Conservation (phyloP, 2,113 vertebrate species). For the Pontoporia blainvillei region DNA sequence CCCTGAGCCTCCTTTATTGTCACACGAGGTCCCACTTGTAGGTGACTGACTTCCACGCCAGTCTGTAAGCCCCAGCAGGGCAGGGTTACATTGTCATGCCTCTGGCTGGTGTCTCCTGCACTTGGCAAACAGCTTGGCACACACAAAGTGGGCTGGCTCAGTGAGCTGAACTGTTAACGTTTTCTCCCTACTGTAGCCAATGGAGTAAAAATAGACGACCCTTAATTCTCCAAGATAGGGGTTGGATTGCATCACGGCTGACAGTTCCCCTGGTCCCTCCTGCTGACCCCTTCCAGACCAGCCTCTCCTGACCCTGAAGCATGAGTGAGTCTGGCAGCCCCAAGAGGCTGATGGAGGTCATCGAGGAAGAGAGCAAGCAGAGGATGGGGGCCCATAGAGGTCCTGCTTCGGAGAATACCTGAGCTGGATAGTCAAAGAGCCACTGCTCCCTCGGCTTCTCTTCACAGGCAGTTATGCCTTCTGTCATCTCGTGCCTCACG, state of each 20-base stretch:
- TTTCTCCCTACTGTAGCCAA: background rate
- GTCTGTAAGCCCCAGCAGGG: background rate
- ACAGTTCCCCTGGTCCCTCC: background rate
- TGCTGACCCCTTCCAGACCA: background rate
- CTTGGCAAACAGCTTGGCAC: background rate
- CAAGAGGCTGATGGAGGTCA: background rate
- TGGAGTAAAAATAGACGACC: background rate
- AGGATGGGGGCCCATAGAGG: background rate
- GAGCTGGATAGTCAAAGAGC: conserved; percentile 91
- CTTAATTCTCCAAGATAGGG: background rate
- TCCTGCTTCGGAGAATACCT: conserved; percentile 77
- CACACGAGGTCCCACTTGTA: background rate
- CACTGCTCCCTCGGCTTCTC: conserved; percentile 95
- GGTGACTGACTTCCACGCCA: background rate
- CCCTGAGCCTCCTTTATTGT: background rate
- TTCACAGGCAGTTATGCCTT: conserved; percentile 88
- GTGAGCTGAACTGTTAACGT: background rate
- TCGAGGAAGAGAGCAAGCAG: background rate
- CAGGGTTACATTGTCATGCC: background rate
- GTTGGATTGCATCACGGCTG: background rate
- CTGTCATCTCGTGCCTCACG: conserved; percentile 87
- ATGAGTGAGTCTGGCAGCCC: background rate
- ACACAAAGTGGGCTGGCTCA: background rate
- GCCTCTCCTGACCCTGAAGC: background rate
- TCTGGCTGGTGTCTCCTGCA: background rate